Conservation (phyloP, 2,113 vertebrate species). For the Psilopsiagon aurifrons region DNA sequence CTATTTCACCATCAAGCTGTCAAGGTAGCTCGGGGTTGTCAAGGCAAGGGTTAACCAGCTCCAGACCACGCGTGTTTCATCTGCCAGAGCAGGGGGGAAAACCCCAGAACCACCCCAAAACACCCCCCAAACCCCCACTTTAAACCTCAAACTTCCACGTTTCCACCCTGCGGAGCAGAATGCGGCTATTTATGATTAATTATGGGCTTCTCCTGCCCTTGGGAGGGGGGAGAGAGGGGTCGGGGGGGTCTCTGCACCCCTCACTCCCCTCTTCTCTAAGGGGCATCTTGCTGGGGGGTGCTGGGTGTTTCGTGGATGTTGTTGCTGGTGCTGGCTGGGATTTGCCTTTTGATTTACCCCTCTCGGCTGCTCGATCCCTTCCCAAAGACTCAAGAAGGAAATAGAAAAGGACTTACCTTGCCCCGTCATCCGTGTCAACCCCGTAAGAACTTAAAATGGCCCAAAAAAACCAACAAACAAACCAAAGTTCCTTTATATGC, state of each 20-base stretch:
- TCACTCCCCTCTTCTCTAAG: not conserved
- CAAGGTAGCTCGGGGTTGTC: not conserved
- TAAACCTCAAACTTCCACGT: not conserved
- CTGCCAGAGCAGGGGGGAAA: not conserved
- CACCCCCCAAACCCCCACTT: not conserved
- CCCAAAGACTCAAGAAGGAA: conserved; percentile 65
- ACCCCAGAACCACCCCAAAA: not conserved
- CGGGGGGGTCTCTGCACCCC: not conserved
- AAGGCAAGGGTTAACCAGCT: conserved; percentile 8
- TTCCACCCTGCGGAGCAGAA: not conserved
- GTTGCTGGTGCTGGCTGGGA: not conserved
- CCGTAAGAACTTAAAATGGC: conserved; percentile 71
- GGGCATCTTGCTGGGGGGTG: not conserved
- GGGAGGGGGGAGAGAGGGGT: not conserved
- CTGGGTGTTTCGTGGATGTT: not conserved
- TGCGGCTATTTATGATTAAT: conserved; percentile 11
- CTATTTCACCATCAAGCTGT: not conserved
- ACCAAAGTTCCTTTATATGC: conserved; percentile 1
- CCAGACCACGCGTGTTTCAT: not conserved
- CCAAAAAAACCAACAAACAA: not conserved
- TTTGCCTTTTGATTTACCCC: not conserved
- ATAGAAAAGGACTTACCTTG: conserved; percentile 80
- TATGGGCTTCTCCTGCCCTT: not conserved
- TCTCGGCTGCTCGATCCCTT: not conserved
- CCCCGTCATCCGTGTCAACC: conserved; percentile 66